Evolutionary conservation across 2,888 invertebrate genomes (phyloP), one percentile per base, ranked within the genome.

Genomic region (Oxycera nigricornis): DNA sequence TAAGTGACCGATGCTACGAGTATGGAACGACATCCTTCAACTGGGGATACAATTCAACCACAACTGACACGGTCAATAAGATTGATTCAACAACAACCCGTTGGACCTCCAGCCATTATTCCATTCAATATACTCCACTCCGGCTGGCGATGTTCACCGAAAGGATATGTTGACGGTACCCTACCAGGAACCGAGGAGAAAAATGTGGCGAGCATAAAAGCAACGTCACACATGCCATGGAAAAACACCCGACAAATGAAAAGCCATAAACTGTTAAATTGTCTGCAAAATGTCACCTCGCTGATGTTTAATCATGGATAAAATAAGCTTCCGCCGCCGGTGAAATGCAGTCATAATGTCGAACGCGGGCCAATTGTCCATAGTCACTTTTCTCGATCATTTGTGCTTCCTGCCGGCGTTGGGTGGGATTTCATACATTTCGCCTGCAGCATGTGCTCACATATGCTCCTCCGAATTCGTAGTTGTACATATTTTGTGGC

Each of bases 221-320:
- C 41, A 17, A 22, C 20, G 41, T 20, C 20, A 17, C 70, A 70
- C 35, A 70, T 70, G 70, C 35, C 70, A 55, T 20, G 20, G 55
- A 72, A 75, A 62, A 75, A 52, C 65, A 41, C n/a, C 30, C 68
- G 28, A 55, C 72, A 73, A 75, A 75, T 73, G 75, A 73, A 75
- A 73, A 75, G 75, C 70, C 73, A 76, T 76, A 76, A 76, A 76
- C 76, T 76, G 76, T 76, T 76, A 76, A 76, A 76, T 76, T 65
- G 76, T 76, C 76, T 76, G 76, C 76, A 46, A 76, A 76, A 76
- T 76, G 76, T 74, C 76, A 72, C 76, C 67, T 55, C 57, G 72
- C 41, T 74, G 76, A 76, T 70, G 76, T 76, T 76, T 74, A 76
- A 76, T 76, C 76, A 76, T 76, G 76, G 76, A 76, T 76, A 74